A percentile compares a stretch with the other conserved stretches of the same genome.
These are phyloP conservation scores for Pemphigus obesinymphae DNA, from an alignment of 1,140 invertebrate genomes.

Conservation along the genomic window DNA sequence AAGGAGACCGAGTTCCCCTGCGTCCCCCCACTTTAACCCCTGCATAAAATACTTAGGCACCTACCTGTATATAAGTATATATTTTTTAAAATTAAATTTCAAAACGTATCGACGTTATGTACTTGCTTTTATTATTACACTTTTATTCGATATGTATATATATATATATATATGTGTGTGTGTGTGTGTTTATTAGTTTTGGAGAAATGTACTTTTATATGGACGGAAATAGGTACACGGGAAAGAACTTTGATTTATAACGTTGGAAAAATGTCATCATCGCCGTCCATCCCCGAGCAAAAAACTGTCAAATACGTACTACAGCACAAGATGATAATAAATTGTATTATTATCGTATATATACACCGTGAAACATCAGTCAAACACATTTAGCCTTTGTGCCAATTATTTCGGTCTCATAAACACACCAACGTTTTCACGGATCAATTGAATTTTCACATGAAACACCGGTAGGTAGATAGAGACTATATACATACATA, in stretches of 20 bases:
- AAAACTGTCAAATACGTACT: not conserved
- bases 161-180: too few species aligned
- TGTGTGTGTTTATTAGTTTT: too few species aligned
- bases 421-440: conserved; percentile 22
- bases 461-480: not conserved
- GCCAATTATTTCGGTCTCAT: conserved; percentile 34
- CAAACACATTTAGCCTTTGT: conserved; percentile 26
- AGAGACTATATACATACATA: not conserved
- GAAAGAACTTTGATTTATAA: not conserved
- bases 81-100: too few species aligned
- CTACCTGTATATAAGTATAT: not conserved
- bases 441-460: conserved; percentile 11
- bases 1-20: too few species aligned
- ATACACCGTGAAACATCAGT: not conserved
- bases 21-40: too few species aligned
- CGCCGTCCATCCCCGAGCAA: not conserved
- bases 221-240: not conserved
- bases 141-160: not conserved
- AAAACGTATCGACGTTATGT: too few species aligned
- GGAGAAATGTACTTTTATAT: not conserved
- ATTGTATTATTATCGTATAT: conserved; percentile 16
- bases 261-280: not conserved
- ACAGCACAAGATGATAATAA: not conserved
- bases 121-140: not conserved
- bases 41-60: not conserved